phyloP scores from a whole-genome alignment of 2,888 invertebrate genomes.

The Tinea pellionella region DNA sequence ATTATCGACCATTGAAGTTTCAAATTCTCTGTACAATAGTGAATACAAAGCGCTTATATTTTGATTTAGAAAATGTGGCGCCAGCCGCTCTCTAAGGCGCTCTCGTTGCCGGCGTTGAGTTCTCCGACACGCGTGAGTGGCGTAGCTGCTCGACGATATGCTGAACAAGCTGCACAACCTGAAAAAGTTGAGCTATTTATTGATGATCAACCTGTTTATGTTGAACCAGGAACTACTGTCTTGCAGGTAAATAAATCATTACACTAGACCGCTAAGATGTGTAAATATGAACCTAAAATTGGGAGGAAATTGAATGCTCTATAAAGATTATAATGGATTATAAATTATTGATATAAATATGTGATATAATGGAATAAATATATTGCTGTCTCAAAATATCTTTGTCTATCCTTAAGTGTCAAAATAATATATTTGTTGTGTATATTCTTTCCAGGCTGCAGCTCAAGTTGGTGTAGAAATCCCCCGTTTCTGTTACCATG shows the following conservation, averaged over 20 bases:
- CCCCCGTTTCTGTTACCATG: constrained; percentile 99
- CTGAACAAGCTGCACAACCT: constrained; percentile 64
- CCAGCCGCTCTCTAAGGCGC: constrained; percentile 77
- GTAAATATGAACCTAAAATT: no score
- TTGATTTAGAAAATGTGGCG: constrained; percentile 76
- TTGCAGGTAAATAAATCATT: constrained; percentile 76
- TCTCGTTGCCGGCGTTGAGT: constrained; percentile 50
- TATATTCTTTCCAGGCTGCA: constrained; percentile 78
- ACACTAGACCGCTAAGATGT: no score
- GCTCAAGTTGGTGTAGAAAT: constrained; percentile 97
- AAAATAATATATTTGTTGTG: background rate
- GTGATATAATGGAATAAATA: no score
- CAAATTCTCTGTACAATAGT: background rate
- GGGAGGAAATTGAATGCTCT: no score
- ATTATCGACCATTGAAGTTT: background rate
- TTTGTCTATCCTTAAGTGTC: background rate
- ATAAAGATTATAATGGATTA: no score
- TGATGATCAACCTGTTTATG: constrained; percentile 94
- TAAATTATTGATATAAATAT: no score
- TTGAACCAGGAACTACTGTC: constrained; percentile 96
- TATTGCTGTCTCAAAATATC: no score
- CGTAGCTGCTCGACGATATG: constrained; percentile 53
- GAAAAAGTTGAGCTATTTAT: constrained; percentile 95
- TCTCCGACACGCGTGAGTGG: constrained; percentile 50
- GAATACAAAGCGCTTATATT: constrained; percentile 18